Base-by-base conservation (phyloP, 2,888 invertebrate species). In the Ditula angustiorana region DNA sequence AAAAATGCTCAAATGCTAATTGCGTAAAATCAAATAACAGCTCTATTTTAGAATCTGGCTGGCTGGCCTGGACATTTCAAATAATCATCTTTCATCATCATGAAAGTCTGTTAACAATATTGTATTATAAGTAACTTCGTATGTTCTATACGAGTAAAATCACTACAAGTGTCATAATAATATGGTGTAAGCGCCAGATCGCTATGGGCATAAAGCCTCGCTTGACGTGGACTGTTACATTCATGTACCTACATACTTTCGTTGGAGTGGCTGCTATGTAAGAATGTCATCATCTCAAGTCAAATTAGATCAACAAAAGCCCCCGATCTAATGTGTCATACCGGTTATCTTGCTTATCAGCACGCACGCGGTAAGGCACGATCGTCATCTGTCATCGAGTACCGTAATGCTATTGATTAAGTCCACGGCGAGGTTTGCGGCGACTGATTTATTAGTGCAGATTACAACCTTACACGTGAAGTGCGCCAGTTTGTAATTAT, bases 351-450 rank as follows among this genome's bases (percentile, higher is more conserved):
- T 62, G 79, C 79, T 79, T 78, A 78, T 78, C 77, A 77, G 37
- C 55, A 66, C 21, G 69, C 68, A 74, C 65, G 69, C 71, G 72
- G 70, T 75, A 70, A 67, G 67, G 73, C 78, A 79, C 78, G 76
- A 77, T 73, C 71, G 75, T 79, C 81, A 86, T 80, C 86, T 86
- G 87, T 87, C 87, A 87, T 77, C 80, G 71, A 67, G 67, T 66
- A 68, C 69, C 67, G 74, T 75, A 74, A 76, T 77, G 80, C 79
- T 76, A 81, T 82, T 85, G 87, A 89, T 88, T 88, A 86, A 86
- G 83, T 86, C 82, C 80, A 79, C 80, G 82, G 83, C 85, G 85
- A 84, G 85, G 81, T 79, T 81, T 82, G 85, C 80, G 70, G 66
- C 70, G 66, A 68, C 79, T 88, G 86, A 89, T 88, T 88, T 88